Conservation (phyloP, 2,888 invertebrate genomes). For the Lasioglossum marginatum region DNA sequence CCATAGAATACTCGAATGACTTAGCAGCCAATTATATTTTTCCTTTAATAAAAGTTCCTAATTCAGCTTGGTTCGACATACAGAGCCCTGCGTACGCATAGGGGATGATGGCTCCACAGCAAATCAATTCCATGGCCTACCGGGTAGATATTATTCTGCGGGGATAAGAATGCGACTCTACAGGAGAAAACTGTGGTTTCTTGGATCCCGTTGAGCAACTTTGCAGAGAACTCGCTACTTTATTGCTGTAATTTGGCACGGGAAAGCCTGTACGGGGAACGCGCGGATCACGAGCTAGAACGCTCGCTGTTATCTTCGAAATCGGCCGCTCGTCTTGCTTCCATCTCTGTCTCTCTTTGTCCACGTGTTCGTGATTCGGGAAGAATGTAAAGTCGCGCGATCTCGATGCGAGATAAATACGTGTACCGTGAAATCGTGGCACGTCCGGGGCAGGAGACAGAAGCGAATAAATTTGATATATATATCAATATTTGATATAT, state of each 20-base stretch:
- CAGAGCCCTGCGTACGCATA: neutral
- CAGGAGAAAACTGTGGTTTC: neutral
- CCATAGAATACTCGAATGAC: too few relatives aligned
- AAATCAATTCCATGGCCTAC: neutral
- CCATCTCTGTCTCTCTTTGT: neutral
- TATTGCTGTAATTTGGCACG: neutral
- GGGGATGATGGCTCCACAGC: neutral
- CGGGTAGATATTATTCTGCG: neutral
- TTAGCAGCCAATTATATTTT: too few relatives aligned
- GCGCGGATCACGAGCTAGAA: conserved; percentile 19
- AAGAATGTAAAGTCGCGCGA: conserved; percentile 36
- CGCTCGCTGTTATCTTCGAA: conserved; percentile 34
- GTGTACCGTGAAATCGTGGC: neutral
- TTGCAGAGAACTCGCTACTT: neutral
- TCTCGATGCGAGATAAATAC: conserved; percentile 21
- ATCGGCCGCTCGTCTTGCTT: conserved; percentile 26
- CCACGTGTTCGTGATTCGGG: neutral
- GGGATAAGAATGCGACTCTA: neutral
- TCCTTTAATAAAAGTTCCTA: neutral
- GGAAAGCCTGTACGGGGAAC: neutral
- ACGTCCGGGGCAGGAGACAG: neutral
- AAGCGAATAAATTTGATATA: neutral
- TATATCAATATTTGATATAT: too few relatives aligned
- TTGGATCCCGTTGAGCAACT: neutral
- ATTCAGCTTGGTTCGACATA: neutral